Evolutionary conservation across 2,113 vertebrate genomes (phyloP).

Genomic region (Corapipo altera): DNA sequence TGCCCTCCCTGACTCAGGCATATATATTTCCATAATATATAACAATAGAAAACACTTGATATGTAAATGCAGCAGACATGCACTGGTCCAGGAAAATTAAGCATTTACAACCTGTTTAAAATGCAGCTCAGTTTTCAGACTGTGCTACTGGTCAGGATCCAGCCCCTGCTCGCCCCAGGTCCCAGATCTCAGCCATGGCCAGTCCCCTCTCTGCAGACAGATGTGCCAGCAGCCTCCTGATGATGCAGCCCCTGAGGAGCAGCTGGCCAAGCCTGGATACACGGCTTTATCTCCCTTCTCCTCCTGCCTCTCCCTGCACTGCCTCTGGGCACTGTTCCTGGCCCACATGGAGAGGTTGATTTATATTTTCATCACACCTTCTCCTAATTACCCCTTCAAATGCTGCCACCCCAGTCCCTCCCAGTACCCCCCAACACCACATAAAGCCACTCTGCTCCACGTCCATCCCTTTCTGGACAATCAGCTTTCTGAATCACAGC

Average conservation of each 20-base stretch:
- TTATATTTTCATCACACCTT: background rate
- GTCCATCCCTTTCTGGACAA: background rate
- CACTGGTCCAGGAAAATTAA: background rate
- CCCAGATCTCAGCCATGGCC: background rate
- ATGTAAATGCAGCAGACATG: background rate
- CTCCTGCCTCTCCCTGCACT: background rate
- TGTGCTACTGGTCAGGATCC: background rate
- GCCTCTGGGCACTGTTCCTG: background rate
- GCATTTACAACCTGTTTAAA: background rate
- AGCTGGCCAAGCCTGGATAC: background rate
- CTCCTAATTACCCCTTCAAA: background rate
- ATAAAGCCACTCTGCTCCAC: background rate
- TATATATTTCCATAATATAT: accelerated
- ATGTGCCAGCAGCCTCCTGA: background rate
- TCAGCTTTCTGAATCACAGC: background rate
- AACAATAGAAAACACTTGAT: too few relatives aligned
- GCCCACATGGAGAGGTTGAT: accelerated
- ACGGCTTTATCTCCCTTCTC: background rate
- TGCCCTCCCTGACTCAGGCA: too few relatives aligned
- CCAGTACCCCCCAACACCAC: accelerated
- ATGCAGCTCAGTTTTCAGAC: background rate
- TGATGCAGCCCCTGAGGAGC: accelerated
- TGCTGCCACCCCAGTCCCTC: background rate
- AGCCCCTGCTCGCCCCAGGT: background rate
- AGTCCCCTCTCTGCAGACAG: background rate